Conservation (phyloP, 2,888 invertebrate species). For the Cheilosia vernalis region DNA sequence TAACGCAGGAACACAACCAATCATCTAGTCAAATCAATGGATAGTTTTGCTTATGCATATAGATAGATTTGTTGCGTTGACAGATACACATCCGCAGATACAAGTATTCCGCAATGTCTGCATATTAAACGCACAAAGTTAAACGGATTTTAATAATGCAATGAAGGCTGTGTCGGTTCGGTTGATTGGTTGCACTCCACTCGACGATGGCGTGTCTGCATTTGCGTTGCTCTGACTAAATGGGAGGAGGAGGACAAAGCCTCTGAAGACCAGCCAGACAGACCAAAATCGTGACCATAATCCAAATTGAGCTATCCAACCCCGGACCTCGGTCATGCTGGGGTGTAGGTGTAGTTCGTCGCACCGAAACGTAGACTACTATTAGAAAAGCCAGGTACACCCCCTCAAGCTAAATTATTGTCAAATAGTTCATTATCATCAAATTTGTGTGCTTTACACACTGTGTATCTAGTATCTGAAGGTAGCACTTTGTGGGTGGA, state of each 20-base stretch:
- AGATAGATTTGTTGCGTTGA: slow-evolving; percentile 50
- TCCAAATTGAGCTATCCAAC: slow-evolving; percentile 57
- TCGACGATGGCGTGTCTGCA: slow-evolving; percentile 49
- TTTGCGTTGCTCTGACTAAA: slow-evolving; percentile 20
- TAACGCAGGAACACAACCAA: slow-evolving; percentile 60
- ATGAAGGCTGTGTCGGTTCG: slow-evolving; percentile 63
- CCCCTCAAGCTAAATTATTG: slow-evolving; percentile 49
- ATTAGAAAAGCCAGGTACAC: slow-evolving; percentile 13
- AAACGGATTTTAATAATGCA: slow-evolving; percentile 73
- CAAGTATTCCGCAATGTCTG: slow-evolving; percentile 68
- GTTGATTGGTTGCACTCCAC: slow-evolving; percentile 68
- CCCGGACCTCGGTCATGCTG: not conserved
- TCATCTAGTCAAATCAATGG: slow-evolving; percentile 64
- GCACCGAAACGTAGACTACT: slow-evolving; percentile 30
- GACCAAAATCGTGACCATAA: slow-evolving; percentile 67
- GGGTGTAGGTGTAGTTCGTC: slow-evolving; percentile 1
- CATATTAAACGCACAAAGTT: slow-evolving; percentile 74
- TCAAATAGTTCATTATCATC: slow-evolving; percentile 65
- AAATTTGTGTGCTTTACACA: slow-evolving; percentile 53
- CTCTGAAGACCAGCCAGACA: slow-evolving; percentile 49
- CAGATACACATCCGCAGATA: slow-evolving; percentile 70
- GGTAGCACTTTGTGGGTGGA: slow-evolving; percentile 43
- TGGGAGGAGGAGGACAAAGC: slow-evolving; percentile 44
- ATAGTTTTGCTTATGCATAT: slow-evolving; percentile 42
- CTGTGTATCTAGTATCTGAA: slow-evolving; percentile 35